Evolutionary conservation across 2,888 invertebrate species (phyloP), one percentile per base, ranked within the genome.

Genomic region (Nemurella pictetii): DNA sequence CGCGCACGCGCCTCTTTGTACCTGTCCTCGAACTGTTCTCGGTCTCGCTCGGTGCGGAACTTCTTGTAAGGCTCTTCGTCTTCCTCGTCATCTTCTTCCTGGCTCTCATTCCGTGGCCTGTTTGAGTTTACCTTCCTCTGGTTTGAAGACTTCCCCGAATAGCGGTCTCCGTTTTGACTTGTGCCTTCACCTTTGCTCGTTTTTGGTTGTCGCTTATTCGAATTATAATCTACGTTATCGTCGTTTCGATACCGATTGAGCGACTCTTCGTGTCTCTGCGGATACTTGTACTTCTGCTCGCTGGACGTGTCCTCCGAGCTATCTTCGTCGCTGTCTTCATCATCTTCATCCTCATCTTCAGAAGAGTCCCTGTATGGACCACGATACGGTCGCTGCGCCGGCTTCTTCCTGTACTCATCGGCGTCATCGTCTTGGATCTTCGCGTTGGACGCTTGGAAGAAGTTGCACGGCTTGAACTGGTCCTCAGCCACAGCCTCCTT

Each of bases 391-490:
- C 80, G 82, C 30, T 75, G 75, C 20, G 26, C 28, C 3, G 73
- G 20, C 28, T 25, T 75, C 7, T 25, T 75, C 9, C 36, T 80
- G 35, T 7, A 80, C 5, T 80, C 26, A 26, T 35, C 80, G 5
- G 26, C 5, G 4, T 80, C 80, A 25, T 72, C 55, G 7, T 55
- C 82, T 12, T 55, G 55, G 1, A 82, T 72, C 27, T 72, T 82
- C 20, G 55, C 28, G 29, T 82, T 82, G 7, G 82, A 36, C 15
- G 27, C 28, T 29, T 82, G 26, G 73, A 82, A 82, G 27, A 82
- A 82, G 82, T 82, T 72, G 20, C 82, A 82, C 25, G 82, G 82
- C 20, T 82, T 55, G 73, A 82, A 82, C 29, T 78, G 78, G 1
- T 28, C 72, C 25, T 72, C 72, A n/a, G n/a, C n/a, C 72, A 25